phyloP scores from a whole-genome alignment of 1,140 invertebrate species.

The Leptopilina boulardi region DNA sequence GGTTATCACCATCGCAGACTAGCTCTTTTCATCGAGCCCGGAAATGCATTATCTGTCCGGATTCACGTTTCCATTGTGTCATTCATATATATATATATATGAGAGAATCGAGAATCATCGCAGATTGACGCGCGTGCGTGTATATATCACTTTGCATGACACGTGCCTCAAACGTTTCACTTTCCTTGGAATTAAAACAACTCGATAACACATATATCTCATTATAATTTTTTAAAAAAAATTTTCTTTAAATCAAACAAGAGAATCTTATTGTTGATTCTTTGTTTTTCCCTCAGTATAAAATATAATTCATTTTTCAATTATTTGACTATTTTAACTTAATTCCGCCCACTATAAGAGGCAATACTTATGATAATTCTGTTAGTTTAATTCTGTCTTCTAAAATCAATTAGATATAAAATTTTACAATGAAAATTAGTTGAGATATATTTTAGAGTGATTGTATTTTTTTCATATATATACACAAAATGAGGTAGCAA shows the following conservation, averaged over 20 bases:
- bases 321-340: too few species aligned
- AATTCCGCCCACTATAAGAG: too few species aligned
- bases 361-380: too few species aligned
- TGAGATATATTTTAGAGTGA: background rate
- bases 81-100: too few species aligned
- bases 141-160: conserved; percentile 27
- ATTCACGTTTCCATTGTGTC: conserved; percentile 54
- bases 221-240: too few species aligned
- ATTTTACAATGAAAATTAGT: too few species aligned
- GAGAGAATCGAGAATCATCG: conserved; percentile 31
- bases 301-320: too few species aligned
- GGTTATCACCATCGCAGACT: conserved; percentile 44
- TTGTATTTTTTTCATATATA: background rate
- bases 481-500: conserved; percentile 8
- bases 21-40: conserved; percentile 56
- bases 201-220: background rate
- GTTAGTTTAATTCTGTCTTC: too few species aligned
- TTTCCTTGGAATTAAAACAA: conserved; percentile 4
- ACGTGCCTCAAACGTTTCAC: conserved; percentile 12
- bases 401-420: too few species aligned
- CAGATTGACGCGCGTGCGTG: conserved; percentile 20
- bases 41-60: conserved; percentile 57
- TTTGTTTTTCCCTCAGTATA: too few species aligned
- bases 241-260: too few species aligned
- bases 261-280: too few species aligned